Evolutionary conservation across 1,140 invertebrate species (phyloP), one percentile per base, ranked within the genome.

Genomic region (Hylaeus anthracinus): DNA sequence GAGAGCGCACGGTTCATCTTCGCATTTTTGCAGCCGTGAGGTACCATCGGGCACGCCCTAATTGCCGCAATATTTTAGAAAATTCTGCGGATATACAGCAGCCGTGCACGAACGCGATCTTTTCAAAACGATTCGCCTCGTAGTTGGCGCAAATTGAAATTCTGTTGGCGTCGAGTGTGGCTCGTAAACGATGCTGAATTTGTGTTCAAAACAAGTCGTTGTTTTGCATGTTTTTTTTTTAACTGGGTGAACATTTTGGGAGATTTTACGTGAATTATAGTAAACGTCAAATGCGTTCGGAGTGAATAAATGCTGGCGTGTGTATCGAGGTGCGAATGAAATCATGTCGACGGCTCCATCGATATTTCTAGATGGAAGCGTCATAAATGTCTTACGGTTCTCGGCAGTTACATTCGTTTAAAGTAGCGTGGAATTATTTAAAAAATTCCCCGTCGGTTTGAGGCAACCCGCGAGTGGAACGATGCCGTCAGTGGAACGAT

Each of bases 61-160:
- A 73, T 73, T 73, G 60, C 60, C 14, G 60, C 14, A 9, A 64
- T 73, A 64, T 73, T 73, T 64, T 48, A 41, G 37, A 51, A 45
- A 64, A 51, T 53, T 73, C 4, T 37, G 14, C 14, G 60, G 37
- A 41, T 10, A 37, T 26, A 9, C 43, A 37, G 26, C 5, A 26
- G 1, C n/a, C 9, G 51, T 51, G 1, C 3, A 14, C 3, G 14
- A 10, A 37, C 8, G 51, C 51, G 37, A 41, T 41, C 37, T 37
- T 60, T 37, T 8, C 5, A 26, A 60, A 26, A 5, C 26, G 8
- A 9, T 5, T 37, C 15, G n/a, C 43, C 3, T 10, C 8, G 45
- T 64, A 6, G n/a, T 26, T 8, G 58, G 5, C 12, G 37, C n/a
- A 45, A 56, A 64, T 73, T 64, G 63, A 64, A 73, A 41, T 51